Percentiles rank a stretch among this genome's conserved stretches.
These are phyloP conservation scores for Tachina fera DNA, from an alignment of 2,888 invertebrate genomes.

Conservation along the genomic window DNA sequence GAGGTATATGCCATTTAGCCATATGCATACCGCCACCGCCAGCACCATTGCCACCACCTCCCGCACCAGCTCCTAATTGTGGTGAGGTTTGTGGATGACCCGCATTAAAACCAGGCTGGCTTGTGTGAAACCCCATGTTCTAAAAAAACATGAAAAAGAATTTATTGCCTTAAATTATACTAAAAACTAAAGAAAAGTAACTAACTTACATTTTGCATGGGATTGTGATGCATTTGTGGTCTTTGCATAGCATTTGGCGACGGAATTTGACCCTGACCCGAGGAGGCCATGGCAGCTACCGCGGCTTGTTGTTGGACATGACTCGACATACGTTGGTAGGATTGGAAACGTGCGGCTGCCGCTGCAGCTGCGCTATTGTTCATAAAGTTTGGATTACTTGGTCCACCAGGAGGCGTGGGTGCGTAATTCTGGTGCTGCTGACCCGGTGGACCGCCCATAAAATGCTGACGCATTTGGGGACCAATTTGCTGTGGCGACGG, in stretches of 20 bases:
- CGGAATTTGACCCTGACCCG: slow-evolving; percentile 78
- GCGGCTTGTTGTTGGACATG: slow-evolving; percentile 86
- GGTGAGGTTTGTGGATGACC: slow-evolving; percentile 83
- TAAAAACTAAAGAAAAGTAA: background rate
- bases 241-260: slow-evolving; percentile 80
- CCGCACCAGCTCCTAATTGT: slow-evolving; percentile 79
- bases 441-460: slow-evolving; percentile 81
- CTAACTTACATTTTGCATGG: slow-evolving; percentile 83
- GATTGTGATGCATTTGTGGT: slow-evolving; percentile 82
- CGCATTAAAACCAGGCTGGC: slow-evolving; percentile 83
- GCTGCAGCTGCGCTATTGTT: slow-evolving; percentile 78
- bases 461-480: slow-evolving; percentile 82
- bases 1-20: slow-evolving; percentile 90
- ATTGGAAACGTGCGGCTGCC: slow-evolving; percentile 80
- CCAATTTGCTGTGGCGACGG: slow-evolving; percentile 81
- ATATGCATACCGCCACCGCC: slow-evolving; percentile 78
- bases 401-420: slow-evolving; percentile 81
- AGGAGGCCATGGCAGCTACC: slow-evolving; percentile 80
- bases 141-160: slow-evolving; percentile 65
- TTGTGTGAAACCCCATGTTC: slow-evolving; percentile 82
- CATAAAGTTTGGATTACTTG: slow-evolving; percentile 83
- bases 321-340: slow-evolving; percentile 82
- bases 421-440: slow-evolving; percentile 82
- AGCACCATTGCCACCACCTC: slow-evolving; percentile 64
- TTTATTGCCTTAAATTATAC: background rate